Percentiles rank a stretch among this genome's conserved stretches.
These are phyloP conservation scores for Mystacides longicornis DNA, from an alignment of 2,888 invertebrate genomes.

Conservation along the genomic window DNA sequence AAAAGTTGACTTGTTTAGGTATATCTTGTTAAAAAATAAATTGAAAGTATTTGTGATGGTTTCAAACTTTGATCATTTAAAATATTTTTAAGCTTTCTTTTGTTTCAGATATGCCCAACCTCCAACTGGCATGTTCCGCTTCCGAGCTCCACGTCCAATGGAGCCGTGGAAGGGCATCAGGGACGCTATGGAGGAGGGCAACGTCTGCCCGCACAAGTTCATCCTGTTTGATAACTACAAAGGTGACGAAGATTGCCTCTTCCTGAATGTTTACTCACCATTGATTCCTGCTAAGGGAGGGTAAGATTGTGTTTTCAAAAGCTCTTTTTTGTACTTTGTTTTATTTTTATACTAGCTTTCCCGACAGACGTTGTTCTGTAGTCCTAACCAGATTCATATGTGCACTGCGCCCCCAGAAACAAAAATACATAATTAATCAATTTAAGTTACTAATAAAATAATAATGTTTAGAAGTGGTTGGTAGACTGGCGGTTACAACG, in stretches of 20 bases:
- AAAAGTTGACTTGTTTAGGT: too few species aligned
- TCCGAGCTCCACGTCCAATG: constrained; percentile 52
- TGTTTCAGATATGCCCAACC: constrained; percentile 41
- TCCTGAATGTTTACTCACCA: constrained; percentile 63
- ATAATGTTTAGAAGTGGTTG: too few species aligned
- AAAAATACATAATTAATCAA: too few species aligned
- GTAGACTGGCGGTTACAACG: too few species aligned
- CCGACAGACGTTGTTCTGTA: too few species aligned
- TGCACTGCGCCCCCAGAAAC: too few species aligned
- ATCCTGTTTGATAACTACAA: constrained; percentile 59
- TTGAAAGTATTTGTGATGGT: too few species aligned
- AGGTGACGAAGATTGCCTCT: constrained; percentile 60
- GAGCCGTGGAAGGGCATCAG: constrained; percentile 56
- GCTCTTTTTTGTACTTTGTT: too few species aligned
- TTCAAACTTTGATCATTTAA: neutral
- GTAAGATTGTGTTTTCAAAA: constrained; percentile 32
- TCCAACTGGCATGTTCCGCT: constrained; percentile 43
- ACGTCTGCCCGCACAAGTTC: constrained; percentile 64
- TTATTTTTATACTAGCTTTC: too few species aligned
- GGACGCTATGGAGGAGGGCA: constrained; percentile 60
- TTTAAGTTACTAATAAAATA: too few species aligned
- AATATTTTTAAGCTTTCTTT: neutral
- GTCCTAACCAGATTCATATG: too few species aligned
- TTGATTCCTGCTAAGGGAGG: constrained; percentile 45
- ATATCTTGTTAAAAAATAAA: too few species aligned